Evolutionary conservation across 2,888 invertebrate species (phyloP), one percentile per base, ranked within the genome.

Genomic region (Athalia rosae): DNA sequence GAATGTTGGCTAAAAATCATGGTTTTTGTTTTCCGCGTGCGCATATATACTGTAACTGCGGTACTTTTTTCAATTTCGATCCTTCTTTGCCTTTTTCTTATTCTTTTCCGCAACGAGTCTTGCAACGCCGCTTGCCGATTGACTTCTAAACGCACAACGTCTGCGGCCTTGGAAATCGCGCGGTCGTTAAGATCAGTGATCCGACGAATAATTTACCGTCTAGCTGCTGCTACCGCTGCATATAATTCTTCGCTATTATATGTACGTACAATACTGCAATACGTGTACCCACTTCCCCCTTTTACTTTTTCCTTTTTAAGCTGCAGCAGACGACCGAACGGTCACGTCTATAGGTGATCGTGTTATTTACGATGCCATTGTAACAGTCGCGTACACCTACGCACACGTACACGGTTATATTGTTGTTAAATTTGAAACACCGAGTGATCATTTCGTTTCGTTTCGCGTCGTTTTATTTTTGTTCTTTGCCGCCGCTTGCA

Each of bases 291-390:
- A 64, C 53, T 50, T 67, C 67, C 67, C 50, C 53, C 67, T 67
- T 67, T 67, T 15, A 67, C 67, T 13, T 64, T 64, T 15, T 58
- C 48, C 13, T 58, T 58, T 58, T 58, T 58, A n/a, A n/a, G 8
- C 28, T 28, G 28, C 28, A 28, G 28, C 28, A 28, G 28, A 28
- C 28, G 28, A 28, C 28, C 28, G 28, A 28, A 28, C 28, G 28
- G 28, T 28, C 28, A 28, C 28, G 28, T 28, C 28, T 28, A 28
- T 28, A 28, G 28, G 28, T 28, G 28, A 28, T 28, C 28, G 28
- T 28, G 28, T 28, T 28, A 28, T 28, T 28, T 28, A 28, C 28
- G 28, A 28, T 28, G 28, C 28, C 28, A 28, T 28, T 28, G 28
- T 28, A 28, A 28, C 28, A 28, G 28, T 28, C 28, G 28, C 28